These are phyloP conservation scores for Drosophila multiciliata DNA, from an alignment of 2,888 invertebrate genomes.

Conservation along the genomic window DNA sequence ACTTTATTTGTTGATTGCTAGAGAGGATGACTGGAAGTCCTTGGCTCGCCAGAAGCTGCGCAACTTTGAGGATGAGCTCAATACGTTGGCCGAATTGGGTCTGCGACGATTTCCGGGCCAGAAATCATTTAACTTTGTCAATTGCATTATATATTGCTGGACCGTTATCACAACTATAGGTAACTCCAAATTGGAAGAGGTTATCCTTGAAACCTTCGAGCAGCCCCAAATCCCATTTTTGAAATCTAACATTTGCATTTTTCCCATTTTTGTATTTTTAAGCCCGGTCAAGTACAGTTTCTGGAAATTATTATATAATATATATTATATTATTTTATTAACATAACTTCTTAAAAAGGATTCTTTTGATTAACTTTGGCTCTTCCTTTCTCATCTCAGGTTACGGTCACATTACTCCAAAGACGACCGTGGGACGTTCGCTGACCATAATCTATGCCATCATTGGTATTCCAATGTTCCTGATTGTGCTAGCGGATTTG, in stretches of 20 bases:
- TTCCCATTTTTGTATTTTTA: not conserved
- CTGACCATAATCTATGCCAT: conserved; percentile 97
- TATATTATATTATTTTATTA: not conserved
- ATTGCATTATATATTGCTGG: conserved; percentile 93
- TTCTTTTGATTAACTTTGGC: not conserved
- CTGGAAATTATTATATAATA: too few relatives aligned
- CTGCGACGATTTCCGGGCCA: conserved; percentile 93
- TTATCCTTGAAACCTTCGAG: too few relatives aligned
- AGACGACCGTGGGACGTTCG: conserved; percentile 93
- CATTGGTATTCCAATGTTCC: conserved; percentile 97
- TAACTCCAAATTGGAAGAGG: conserved; percentile 84
- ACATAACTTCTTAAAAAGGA: not conserved
- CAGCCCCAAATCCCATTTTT: not conserved
- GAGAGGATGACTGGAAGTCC: conserved; percentile 96
- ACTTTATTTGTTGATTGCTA: conserved; percentile 63
- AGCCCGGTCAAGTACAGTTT: too few relatives aligned
- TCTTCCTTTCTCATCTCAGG: conserved; percentile 86
- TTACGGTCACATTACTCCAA: conserved; percentile 98
- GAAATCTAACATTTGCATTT: not conserved
- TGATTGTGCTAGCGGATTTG: conserved; percentile 97
- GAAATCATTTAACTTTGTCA: conserved; percentile 94
- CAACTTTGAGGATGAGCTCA: conserved; percentile 94
- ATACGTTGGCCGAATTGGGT: conserved; percentile 93
- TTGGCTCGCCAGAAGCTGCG: conserved; percentile 92
- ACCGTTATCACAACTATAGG: conserved; percentile 96